Percentiles rank a stretch among this genome's conserved stretches.
Conservation (phyloP, 2,888 invertebrate genomes). For the Harpalus rubripes region DNA sequence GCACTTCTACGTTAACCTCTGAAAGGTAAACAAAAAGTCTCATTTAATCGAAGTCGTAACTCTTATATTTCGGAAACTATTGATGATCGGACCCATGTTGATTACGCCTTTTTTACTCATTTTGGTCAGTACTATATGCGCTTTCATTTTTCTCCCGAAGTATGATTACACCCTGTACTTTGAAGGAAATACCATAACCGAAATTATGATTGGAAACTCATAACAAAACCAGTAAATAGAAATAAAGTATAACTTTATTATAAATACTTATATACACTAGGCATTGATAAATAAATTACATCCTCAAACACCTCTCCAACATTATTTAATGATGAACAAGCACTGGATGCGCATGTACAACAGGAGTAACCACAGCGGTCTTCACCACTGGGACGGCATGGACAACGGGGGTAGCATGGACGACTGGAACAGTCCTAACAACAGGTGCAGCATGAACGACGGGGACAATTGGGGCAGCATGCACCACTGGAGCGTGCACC, state of each 20-base stretch:
- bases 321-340: constrained; percentile 55
- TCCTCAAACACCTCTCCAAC: not conserved
- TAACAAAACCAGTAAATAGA: constrained; percentile 6
- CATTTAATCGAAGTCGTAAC: no score
- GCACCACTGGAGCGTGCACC: constrained; percentile 71
- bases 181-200: no score
- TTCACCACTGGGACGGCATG: constrained; percentile 70
- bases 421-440: constrained; percentile 71
- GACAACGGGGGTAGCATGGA: constrained; percentile 71
- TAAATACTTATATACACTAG: constrained; percentile 46
- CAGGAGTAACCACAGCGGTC: constrained; percentile 70
- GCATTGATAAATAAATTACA: constrained; percentile 40
- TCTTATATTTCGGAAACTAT: no score
- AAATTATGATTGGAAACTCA: no score
- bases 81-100: no score
- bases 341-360: constrained; percentile 71
- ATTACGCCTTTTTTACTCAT: no score
- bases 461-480: constrained; percentile 73
- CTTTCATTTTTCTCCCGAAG: no score
- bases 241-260: constrained; percentile 32
- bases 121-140: no score
- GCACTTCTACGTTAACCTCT: no score
- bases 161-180: no score
- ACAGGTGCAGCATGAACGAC: constrained; percentile 70
- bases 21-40: no score